Base-by-base conservation (phyloP, 2,797 vertebrate genomes). In the Leptatherina wallacei region DNA sequence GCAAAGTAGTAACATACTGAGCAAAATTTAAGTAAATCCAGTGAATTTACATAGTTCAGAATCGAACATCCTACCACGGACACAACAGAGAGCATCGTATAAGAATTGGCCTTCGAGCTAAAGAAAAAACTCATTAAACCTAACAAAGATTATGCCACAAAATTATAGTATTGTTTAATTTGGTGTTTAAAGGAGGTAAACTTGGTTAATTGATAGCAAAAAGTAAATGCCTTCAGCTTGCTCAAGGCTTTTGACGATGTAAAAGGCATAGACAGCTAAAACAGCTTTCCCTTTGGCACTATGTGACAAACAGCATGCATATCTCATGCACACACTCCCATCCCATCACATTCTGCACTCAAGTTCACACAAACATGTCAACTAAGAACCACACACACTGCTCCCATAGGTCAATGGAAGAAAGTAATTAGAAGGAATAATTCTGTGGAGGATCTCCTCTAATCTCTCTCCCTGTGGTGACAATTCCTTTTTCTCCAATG, bases 381-480 rank as follows among this genome's bases (percentile, higher is more conserved):
- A 78, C 52, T 61, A 51, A 65, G 65, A 66, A 47, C 61, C 51
- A 59, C 56, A 47, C n/a, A 61, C 61, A 71, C 22, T n/a, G 56
- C 38, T 78, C 83, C 67, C 83, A 77, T 65, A 73, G 77, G 69
- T 80, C 69, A 65, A 65, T 44, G 18, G 36, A 55, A 76, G 49
- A 75, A 77, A 78, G 68, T 85, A 84, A 88, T 90, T 87, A 87
- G 65, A 29, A 36, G 67, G 78, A 89, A 88, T 87, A 81, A 88
- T 86, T 87, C 71, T 82, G 49, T 62, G 52, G 65, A 77, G 78
- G 52, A 70, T 71, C 73, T 81, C 78, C 49, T 70, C 73, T 77
- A 77, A 81, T 82, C 73, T 77, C 36, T 69, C 56, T 75, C 16
- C 7, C 22, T 22, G 61, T 83, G 71, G 70, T 86, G 68, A 81